A percentile compares a stretch with the other conserved stretches of the same genome.
These are phyloP conservation scores for Mythimna lalbum DNA, from an alignment of 2,888 invertebrate genomes.

Conservation along the genomic window DNA sequence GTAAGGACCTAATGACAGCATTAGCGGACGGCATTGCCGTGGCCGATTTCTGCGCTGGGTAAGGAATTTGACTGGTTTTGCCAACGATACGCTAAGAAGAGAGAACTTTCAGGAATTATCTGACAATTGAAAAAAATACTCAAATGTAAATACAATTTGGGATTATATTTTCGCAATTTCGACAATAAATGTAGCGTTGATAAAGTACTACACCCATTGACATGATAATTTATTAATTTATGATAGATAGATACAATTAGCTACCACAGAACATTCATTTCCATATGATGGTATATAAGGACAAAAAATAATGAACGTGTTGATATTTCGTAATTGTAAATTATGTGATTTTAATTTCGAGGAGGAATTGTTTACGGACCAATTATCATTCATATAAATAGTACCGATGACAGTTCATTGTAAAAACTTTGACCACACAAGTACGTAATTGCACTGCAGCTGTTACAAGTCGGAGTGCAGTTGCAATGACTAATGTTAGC, in stretches of 20 bases:
- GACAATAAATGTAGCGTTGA: background rate
- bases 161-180: background rate
- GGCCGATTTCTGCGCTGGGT: too few relatives aligned
- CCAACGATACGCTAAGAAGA: too few relatives aligned
- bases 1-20: too few relatives aligned
- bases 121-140: background rate
- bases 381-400: slow-evolving; percentile 51
- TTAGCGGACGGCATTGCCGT: too few relatives aligned
- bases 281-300: background rate
- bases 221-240: background rate
- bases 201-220: background rate
- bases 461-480: slow-evolving; percentile 32
- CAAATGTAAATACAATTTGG: background rate
- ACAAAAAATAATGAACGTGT: slow-evolving; percentile 11
- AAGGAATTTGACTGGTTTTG: too few relatives aligned
- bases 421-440: slow-evolving; percentile 55
- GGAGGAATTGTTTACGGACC: slow-evolving; percentile 28
- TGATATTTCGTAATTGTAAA: slow-evolving; percentile 33
- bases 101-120: background rate
- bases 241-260: background rate
- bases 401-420: slow-evolving; percentile 50
- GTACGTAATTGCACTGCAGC: slow-evolving; percentile 42
- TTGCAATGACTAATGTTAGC: slow-evolving; percentile 44
- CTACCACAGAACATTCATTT: background rate
- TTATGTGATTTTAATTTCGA: slow-evolving; percentile 53